Conservation (phyloP, 2,888 invertebrate genomes). For the Beris morrisii region DNA sequence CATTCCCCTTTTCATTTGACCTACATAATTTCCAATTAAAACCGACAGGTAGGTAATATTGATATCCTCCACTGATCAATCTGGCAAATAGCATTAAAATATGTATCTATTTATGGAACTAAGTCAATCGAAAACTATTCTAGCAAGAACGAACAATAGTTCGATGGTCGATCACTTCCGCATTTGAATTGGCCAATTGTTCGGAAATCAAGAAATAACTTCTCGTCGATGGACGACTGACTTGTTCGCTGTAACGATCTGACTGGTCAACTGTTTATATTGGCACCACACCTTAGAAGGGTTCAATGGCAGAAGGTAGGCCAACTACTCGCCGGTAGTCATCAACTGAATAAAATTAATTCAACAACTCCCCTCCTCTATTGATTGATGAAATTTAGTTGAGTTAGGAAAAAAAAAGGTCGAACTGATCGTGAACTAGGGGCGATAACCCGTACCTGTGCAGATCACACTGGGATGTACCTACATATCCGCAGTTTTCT, state of each 20-base stretch:
- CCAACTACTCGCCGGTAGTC: slow-evolving; percentile 20
- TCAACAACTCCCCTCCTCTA: neutral
- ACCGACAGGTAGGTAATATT: neutral
- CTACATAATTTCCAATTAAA: neutral
- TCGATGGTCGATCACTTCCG: slow-evolving; percentile 25
- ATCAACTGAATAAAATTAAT: slow-evolving; percentile 2
- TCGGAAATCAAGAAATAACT: neutral
- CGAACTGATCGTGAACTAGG: neutral
- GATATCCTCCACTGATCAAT: neutral
- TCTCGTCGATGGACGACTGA: neutral
- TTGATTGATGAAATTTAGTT: neutral
- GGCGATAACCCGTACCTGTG: too few species aligned
- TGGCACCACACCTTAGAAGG: slow-evolving; percentile 19
- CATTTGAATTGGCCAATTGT: slow-evolving; percentile 19
- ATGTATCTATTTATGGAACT: slow-evolving; percentile 21
- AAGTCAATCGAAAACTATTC: slow-evolving; percentile 8
- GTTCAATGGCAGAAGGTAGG: slow-evolving; percentile 24
- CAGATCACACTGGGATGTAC: too few species aligned
- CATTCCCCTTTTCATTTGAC: neutral
- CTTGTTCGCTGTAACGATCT: neutral
- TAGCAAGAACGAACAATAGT: slow-evolving; percentile 19
- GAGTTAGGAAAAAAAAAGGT: too few species aligned
- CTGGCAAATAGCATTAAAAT: neutral
- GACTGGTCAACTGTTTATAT: neutral
- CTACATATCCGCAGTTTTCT: too few species aligned